Evolutionary conservation across 1,140 invertebrate genomes (phyloP), one percentile per base, ranked within the genome.

Genomic region (Apis laboriosa): DNA sequence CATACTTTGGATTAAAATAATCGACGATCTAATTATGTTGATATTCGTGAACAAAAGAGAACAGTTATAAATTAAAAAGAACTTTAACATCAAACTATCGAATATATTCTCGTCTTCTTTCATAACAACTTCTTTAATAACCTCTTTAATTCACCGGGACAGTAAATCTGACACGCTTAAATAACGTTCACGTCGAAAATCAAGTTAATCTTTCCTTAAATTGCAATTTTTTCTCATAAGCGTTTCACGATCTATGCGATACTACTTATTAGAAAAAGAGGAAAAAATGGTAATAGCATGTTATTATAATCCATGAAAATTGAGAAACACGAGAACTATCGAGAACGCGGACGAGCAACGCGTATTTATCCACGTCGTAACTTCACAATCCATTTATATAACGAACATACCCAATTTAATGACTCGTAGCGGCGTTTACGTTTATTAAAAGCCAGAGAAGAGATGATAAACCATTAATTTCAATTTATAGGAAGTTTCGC

Each of bases 401-500:
- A 83, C 49, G 80, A 77, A 71, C 53, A 78, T 72, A 12, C 28
- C 53, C 67, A 58, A 56, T 83, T 78, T 83, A 78, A 78, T 64
- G 66, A 67, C 43, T 60, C 13, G 61, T 28, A 21, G 17, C 55
- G 21, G 51, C 21, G 34, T 60, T 58, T 28, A 55, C 55, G 43
- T 19, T 43, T 66, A 66, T 83, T 72, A 83, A 83, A 78, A 56
- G 75, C 67, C 13, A 12, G 19, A 17, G 15, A 43, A 43, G 15
- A n/a, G 58, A 63, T 78, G 76, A 83, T 83, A 78, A 77, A 78
- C 67, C 67, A 81, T 88, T 88, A 88, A 88, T 88, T 87, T 87
- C 87, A 77, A 68, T 87, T 34, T 79, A 60, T 60, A 72, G 76
- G 75, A 88, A 88, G 77, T 88, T 88, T 58, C 76, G 66, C 9